Conservation (phyloP, 2,797 vertebrate genomes). For the Petrocephalus sullivani region DNA sequence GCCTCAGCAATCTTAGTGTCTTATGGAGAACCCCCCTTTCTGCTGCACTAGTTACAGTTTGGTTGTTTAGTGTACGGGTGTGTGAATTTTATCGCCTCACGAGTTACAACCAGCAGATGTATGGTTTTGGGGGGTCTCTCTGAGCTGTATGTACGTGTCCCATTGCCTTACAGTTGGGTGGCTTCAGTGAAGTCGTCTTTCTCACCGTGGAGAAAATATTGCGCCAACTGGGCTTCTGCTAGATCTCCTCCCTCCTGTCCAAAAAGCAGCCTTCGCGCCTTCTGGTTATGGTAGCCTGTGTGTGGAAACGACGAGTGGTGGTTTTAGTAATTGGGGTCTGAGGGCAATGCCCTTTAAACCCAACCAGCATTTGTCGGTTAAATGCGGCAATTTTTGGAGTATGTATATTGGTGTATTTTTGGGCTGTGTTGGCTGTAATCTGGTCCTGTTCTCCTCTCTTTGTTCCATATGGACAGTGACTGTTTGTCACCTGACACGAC, state of each 20-base stretch:
- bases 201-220: not conserved
- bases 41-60: not conserved
- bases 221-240: not conserved
- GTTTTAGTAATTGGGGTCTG: slow-evolving; percentile 42
- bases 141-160: not conserved
- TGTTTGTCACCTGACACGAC: slow-evolving; percentile 25
- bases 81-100: not conserved
- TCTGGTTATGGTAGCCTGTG: slow-evolving; percentile 31
- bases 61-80: not conserved
- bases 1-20: not conserved
- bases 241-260: slow-evolving; percentile 26
- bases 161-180: not conserved
- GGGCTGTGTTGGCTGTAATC: no score
- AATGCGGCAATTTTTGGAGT: no score
- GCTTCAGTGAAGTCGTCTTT: not conserved
- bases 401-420: no score
- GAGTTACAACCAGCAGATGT: not conserved
- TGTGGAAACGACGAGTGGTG: slow-evolving; percentile 16
- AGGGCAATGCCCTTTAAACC: not conserved
- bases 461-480: no score
- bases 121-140: not conserved
- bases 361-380: not conserved
- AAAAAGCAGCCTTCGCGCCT: slow-evolving; percentile 38
- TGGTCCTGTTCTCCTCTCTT: no score
- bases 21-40: not conserved